Conservation (phyloP, 2,888 invertebrate species). For the Tiphia femorata region DNA sequence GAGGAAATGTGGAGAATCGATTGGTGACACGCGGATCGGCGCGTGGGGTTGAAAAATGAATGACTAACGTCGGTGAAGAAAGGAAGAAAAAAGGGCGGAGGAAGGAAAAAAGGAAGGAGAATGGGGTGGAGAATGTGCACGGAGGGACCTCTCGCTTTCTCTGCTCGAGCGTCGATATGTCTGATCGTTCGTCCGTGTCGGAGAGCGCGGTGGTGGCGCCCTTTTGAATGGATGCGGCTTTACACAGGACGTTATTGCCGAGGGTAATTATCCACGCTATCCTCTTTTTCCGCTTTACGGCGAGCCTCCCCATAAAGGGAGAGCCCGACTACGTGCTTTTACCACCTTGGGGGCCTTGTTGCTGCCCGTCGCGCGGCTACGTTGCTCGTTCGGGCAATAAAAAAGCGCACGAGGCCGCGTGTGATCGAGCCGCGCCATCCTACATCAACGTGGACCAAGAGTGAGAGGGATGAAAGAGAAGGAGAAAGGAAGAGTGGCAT, state of each 20-base stretch:
- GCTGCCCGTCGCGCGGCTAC: conserved; percentile 36
- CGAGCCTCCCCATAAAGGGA: conserved; percentile 37
- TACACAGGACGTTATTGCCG: conserved; percentile 31
- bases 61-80: no score
- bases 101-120: no score
- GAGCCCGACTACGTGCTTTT: conserved; percentile 44
- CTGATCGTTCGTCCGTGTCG: no score
- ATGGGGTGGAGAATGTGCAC: no score
- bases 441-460: conserved; percentile 29
- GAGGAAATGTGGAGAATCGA: no score
- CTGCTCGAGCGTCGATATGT: no score
- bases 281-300: conserved; percentile 46
- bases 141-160: no score
- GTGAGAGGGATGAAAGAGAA: background rate
- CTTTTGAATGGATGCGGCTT: conserved; percentile 4
- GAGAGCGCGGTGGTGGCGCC: no score
- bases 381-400: conserved; percentile 48
- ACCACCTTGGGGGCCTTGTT: conserved; percentile 41
- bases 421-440: conserved; percentile 39
- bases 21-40: no score
- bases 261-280: conserved; percentile 46
- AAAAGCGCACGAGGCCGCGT: conserved; percentile 43
- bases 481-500: background rate
- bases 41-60: no score
- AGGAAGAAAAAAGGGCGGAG: no score